Base-by-base conservation (phyloP, 2,113 vertebrate genomes). In the Grammomys surdaster region DNA sequence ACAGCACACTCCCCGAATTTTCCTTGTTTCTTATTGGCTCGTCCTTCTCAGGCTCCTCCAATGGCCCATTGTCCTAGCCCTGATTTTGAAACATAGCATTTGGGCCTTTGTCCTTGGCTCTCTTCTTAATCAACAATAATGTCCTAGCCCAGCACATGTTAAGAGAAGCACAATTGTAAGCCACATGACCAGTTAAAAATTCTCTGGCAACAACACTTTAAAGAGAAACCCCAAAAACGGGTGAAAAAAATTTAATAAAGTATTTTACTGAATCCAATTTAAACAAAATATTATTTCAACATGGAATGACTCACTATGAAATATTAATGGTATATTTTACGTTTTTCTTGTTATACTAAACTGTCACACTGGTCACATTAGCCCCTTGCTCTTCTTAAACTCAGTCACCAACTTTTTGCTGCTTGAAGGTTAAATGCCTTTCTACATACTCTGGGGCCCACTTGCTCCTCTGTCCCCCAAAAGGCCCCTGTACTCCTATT, bases 41-140 rank as follows among this genome's bases (percentile, higher is more conserved):
- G 22, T 82, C 31, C 31, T 94, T 94, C 56, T 91, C 84, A 54
- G 24, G 54, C 0, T 78, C 36, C 73, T 87, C 94, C 91, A 46
- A 43, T 40, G 28, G 20, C 31, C 46, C 43, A 51, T 87, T 86
- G 63, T 58, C 24, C 31, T 85, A n/a, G 58, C 26, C 36, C 20
- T 58, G 43, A 75, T 88, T 94, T 72, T 88, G 95, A 93, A 97
- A 97, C 75, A 60, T 95, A 90, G 65, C 70, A 43, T 56, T 7
- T 1, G 20, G 31, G 24, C 11, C 40, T 63, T 69, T 97, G 92
- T 88, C 96, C 90, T 97, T 96, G 95, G 93, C 70, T 36, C 58
- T 77, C 48, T 77, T 73, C n/a, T 94, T 88, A 80, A 85, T 77
- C 89, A 93, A 60, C 31, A 91, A 4, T 67, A 16, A 65, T 54